phyloP scores from a whole-genome alignment of 2,797 vertebrate species.

The Oophaga sylvatica region DNA sequence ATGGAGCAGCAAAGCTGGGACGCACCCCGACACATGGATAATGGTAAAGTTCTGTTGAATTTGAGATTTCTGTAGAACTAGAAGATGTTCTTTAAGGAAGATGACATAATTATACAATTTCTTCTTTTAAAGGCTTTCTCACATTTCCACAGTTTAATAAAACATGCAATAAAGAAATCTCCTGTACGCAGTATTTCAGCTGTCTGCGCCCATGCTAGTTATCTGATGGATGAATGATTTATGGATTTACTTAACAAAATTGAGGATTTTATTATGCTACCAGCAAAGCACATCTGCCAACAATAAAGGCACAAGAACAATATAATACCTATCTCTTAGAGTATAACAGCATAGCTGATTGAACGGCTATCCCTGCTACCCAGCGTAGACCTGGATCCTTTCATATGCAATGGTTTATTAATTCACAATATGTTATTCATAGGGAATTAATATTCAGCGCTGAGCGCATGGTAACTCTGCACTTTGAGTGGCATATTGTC shows the following conservation, averaged over 20 bases:
- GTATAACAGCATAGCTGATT: conserved; percentile 14
- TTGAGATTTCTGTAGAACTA: neutral
- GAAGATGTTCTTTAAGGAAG: neutral
- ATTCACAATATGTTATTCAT: conserved; percentile 46
- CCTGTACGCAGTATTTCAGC: neutral
- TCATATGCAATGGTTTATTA: conserved; percentile 42
- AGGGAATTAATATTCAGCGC: conserved; percentile 43
- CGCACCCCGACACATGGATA: neutral
- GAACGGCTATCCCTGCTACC: conserved; percentile 6
- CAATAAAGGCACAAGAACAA: conserved; percentile 20
- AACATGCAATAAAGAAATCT: conserved; percentile 8
- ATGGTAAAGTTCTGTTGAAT: neutral
- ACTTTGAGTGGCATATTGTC: conserved; percentile 37
- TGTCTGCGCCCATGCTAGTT: neutral
- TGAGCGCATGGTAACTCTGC: conserved; percentile 2
- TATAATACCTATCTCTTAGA: conserved; percentile 24
- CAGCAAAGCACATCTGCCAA: conserved; percentile 9
- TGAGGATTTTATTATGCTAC: neutral
- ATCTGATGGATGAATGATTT: conserved; percentile 31
- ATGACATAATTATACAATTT: neutral
- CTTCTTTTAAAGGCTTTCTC: neutral
- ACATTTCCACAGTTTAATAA: neutral
- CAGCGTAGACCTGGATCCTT: neutral
- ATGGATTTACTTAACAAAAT: conserved; percentile 28
- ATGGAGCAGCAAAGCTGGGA: neutral